Evolutionary conservation across 2,888 invertebrate species (phyloP), one percentile per base, ranked within the genome.

Genomic region (Torymus auratus): DNA sequence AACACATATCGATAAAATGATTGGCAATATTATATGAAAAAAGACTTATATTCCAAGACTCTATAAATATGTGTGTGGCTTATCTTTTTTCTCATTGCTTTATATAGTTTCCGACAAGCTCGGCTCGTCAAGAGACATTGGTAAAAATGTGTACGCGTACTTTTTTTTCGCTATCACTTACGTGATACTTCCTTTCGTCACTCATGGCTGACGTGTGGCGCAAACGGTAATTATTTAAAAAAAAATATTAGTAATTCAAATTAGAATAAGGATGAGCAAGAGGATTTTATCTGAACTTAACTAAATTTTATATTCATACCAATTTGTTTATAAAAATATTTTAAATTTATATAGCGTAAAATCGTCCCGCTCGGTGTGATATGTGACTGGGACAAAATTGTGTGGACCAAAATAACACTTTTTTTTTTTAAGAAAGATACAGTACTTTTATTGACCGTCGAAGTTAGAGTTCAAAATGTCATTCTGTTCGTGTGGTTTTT

Each of bases 391-490:
- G 67, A 78, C 81, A 81, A 74, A 78, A 23, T 55, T 77, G 41
- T 41, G 58, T 28, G 7, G 41, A 41, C 41, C 41, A 41, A 41
- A 41, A 28, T 28, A 28, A 28, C 28, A 3, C 41, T 67, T 2
- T 17, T 65, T 80, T 78, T 82, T 76, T 75, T 74, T 83, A 83
- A 69, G 83, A 83, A 83, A 83, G 83, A 83, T 83, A 83, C 83
- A 83, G 81, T 78, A 77, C 78, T 82, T 82, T 83, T 83, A 83
- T 83, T 83, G 77, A 83, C 81, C 81, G 81, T 81, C 72, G 67
- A 81, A 70, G 74, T 71, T 73, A 78, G 71, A 82, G 62, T 73
- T 80, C 67, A 74, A 78, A 80, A 80, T 77, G 58, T 82, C 65
- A 82, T 52, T 79, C 65, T 77, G 55, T 61, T 41, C 41, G 41